Evolutionary conservation across 2,888 invertebrate species (phyloP).

Genomic region (Plebejus argus): DNA sequence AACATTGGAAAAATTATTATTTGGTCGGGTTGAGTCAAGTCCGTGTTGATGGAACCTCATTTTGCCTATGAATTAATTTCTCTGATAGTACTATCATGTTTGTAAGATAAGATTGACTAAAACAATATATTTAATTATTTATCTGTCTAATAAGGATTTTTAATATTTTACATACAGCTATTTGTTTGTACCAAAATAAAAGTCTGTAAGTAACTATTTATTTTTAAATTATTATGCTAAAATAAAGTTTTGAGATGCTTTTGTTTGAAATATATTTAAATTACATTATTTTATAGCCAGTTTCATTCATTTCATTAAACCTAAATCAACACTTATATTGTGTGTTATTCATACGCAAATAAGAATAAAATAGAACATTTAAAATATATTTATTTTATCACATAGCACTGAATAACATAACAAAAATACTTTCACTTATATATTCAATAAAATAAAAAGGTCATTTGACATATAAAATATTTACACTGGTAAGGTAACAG

Average conservation of each 20-base stretch:
- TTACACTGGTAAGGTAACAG: not conserved
- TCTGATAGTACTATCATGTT: too few species aligned
- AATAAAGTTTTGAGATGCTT: too few species aligned
- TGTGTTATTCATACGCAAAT: not conserved
- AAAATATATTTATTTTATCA: not conserved
- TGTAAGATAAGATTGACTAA: too few species aligned
- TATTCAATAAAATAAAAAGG: not conserved
- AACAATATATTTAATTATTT: too few species aligned
- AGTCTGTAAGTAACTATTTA: too few species aligned
- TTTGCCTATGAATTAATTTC: too few species aligned
- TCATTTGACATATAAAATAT: constrained; percentile 3
- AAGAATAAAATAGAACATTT: not conserved
- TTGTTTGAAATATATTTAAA: too few species aligned
- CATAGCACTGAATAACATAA: not conserved
- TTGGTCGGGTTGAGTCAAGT: too few species aligned
- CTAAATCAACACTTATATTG: too few species aligned
- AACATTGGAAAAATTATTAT: too few species aligned
- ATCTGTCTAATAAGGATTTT: too few species aligned
- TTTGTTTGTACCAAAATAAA: not conserved
- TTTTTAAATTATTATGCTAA: not conserved
- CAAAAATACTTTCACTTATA: constrained; percentile 11
- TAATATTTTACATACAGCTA: not conserved
- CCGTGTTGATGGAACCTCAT: too few species aligned
- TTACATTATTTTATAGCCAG: not conserved
- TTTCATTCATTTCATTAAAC: not conserved